Conservation (phyloP, 2,797 vertebrate genomes). For the Cossypha heuglini region DNA sequence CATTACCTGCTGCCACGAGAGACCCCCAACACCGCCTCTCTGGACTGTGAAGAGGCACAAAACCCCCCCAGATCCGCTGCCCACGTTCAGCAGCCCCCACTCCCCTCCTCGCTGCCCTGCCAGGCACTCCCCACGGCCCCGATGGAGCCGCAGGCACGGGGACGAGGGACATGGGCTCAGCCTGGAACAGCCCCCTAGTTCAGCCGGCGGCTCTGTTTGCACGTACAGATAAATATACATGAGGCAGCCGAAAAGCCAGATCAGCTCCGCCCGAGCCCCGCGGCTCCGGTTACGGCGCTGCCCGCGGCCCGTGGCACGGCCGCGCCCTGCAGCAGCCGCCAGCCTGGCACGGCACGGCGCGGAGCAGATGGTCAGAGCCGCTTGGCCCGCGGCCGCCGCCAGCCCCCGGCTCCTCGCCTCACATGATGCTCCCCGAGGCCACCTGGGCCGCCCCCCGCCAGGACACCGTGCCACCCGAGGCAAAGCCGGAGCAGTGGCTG, state of each 20-base stretch:
- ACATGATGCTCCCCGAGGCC: constrained; percentile 31
- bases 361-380: too few species aligned
- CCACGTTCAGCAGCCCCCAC: rapidly evolving
- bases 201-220: neutral
- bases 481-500: neutral
- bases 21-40: rapidly evolving
- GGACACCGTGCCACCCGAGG: rapidly evolving
- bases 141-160: neutral
- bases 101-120: neutral
- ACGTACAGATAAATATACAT: neutral
- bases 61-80: neutral
- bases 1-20: neutral
- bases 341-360: neutral
- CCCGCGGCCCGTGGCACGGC: neutral
- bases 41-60: rapidly evolving
- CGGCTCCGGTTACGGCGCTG: constrained; percentile 46
- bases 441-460: constrained; percentile 42
- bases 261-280: constrained; percentile 8
- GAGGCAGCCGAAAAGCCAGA: neutral
- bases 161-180: neutral
- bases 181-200: neutral
- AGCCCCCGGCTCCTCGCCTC: constrained; percentile 32
- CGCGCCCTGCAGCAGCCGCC: constrained; percentile 18
- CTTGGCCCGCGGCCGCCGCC: neutral
- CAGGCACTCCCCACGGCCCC: neutral